Conservation (phyloP, 2,113 vertebrate species). For the Lethenteron camtschaticum region DNA sequence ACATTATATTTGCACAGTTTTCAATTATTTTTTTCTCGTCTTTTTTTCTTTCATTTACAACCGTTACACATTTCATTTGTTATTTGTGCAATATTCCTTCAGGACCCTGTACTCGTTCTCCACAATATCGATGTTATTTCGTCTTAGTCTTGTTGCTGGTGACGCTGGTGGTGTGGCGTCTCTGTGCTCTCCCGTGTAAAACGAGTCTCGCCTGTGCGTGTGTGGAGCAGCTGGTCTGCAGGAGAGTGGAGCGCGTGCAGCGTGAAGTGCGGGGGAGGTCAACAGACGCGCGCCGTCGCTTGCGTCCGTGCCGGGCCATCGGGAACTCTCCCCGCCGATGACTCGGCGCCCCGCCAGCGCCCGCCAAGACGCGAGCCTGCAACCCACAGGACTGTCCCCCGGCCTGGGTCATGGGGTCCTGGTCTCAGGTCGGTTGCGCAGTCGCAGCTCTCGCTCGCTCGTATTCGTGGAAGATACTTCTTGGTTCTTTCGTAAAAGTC, state of each 20-base stretch:
- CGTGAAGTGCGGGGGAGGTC: conserved; percentile 48
- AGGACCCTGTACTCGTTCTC: conserved; percentile 8
- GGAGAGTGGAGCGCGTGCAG: conserved; percentile 60
- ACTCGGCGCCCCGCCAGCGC: conserved; percentile 46
- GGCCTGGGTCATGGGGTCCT: conserved; percentile 45
- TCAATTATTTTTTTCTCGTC: not conserved
- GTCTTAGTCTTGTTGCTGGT: too few relatives aligned
- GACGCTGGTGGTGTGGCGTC: too few relatives aligned
- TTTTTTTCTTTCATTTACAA: not conserved
- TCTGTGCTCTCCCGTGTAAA: too few relatives aligned
- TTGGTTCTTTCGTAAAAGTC: too few relatives aligned
- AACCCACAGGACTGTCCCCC: conserved; percentile 52
- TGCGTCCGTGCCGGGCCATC: conserved; percentile 63
- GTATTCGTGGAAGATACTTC: too few relatives aligned
- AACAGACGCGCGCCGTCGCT: conserved; percentile 44
- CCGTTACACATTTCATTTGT: not conserved
- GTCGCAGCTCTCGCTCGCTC: too few relatives aligned
- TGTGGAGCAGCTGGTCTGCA: conserved; percentile 38
- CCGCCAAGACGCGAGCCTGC: conserved; percentile 45
- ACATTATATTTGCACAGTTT: not conserved
- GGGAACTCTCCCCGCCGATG: conserved; percentile 36
- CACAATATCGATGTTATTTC: too few relatives aligned
- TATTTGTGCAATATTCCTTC: conserved; percentile 14
- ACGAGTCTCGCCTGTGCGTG: too few relatives aligned
- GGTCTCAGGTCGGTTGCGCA: conserved; percentile 50